Conservation (phyloP, 2,113 vertebrate genomes). For the Sebastes fasciatus region DNA sequence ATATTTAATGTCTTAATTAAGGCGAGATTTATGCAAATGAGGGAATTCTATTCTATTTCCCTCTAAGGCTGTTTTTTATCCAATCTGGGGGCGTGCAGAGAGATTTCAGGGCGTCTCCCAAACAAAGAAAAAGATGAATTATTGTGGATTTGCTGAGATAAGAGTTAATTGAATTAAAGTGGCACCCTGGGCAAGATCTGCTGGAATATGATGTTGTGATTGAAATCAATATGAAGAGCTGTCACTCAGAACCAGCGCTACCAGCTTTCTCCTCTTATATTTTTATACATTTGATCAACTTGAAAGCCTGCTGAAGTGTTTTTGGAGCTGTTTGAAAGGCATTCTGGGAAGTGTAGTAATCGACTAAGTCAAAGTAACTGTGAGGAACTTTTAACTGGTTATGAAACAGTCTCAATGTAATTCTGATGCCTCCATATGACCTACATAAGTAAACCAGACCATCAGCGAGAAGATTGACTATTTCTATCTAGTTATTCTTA, state of each 20-base stretch:
- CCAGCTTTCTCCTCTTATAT: not conserved
- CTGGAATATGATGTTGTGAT: not conserved
- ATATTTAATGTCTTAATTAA: conserved; percentile 81
- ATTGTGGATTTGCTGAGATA: conserved; percentile 38
- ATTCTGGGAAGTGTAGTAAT: not conserved
- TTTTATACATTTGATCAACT: not conserved
- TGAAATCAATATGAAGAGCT: conserved; percentile 22
- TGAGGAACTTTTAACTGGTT: not conserved
- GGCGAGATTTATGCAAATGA: conserved; percentile 73
- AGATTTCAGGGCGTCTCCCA: conserved; percentile 51
- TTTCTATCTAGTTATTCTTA: no score
- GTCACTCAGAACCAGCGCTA: not conserved
- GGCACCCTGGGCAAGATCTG: conserved; percentile 22
- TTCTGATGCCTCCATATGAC: no score
- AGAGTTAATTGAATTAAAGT: conserved; percentile 67
- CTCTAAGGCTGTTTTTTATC: conserved; percentile 49
- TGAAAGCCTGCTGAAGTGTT: not conserved
- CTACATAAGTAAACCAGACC: no score
- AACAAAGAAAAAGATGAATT: conserved; percentile 12
- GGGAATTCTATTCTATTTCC: conserved; percentile 37
- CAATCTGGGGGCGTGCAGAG: conserved; percentile 20
- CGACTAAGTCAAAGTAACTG: not conserved
- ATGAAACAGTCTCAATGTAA: no score
- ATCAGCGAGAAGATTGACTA: no score
- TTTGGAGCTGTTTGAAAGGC: not conserved